Evolutionary conservation across 2,797 vertebrate species (phyloP).

Genomic region (Scleropages formosus): DNA sequence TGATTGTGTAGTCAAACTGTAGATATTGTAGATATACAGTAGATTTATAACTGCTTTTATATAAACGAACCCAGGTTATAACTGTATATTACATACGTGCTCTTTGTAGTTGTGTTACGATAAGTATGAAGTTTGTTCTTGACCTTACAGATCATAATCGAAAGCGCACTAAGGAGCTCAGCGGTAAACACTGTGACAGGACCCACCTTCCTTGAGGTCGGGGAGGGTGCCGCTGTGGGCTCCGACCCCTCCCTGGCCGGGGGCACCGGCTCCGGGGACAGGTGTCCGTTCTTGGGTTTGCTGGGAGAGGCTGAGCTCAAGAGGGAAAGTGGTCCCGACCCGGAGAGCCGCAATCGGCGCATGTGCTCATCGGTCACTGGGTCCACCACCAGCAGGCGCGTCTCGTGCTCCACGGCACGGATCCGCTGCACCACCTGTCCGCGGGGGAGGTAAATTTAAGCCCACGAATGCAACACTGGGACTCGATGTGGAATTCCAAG

Average conservation of each 20-base stretch:
- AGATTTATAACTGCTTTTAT: too few species aligned
- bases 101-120: too few species aligned
- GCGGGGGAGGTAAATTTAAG: neutral
- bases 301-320: slow-evolving; percentile 53
- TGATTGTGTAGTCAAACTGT: too few species aligned
- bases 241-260: slow-evolving; percentile 45
- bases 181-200: too few species aligned
- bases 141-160: too few species aligned
- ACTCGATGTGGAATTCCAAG: too few species aligned
- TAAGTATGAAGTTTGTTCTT: too few species aligned
- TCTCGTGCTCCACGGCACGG: slow-evolving; percentile 78
- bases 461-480: too few species aligned
- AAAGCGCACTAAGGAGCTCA: too few species aligned
- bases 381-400: slow-evolving; percentile 86
- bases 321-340: slow-evolving; percentile 53
- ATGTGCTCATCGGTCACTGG: slow-evolving; percentile 83
- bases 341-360: slow-evolving; percentile 67
- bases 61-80: too few species aligned
- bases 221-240: slow-evolving; percentile 51
- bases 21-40: too few species aligned
- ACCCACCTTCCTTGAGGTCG: slow-evolving; percentile 65
- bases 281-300: slow-evolving; percentile 53
- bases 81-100: too few species aligned
- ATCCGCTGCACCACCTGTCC: slow-evolving; percentile 87
- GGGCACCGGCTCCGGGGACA: slow-evolving; percentile 59